A percentile compares a stretch with the other conserved stretches of the same genome.
These are phyloP conservation scores for Sciaenops ocellatus DNA, from an alignment of 2,797 vertebrate genomes.

Conservation along the genomic window DNA sequence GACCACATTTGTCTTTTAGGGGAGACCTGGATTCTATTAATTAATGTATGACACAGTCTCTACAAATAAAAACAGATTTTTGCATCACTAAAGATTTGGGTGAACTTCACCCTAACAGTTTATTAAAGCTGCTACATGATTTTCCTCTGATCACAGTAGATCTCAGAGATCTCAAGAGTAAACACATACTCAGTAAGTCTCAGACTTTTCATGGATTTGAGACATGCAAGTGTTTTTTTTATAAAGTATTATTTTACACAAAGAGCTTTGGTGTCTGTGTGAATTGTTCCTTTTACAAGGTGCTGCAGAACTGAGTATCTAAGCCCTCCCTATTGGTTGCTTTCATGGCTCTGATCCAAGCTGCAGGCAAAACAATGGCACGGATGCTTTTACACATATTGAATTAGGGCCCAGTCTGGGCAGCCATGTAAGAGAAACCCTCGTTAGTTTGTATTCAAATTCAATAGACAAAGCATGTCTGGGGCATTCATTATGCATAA, in stretches of 20 bases:
- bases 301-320: constrained; percentile 58
- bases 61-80: not conserved
- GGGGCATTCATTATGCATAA: constrained; percentile 83
- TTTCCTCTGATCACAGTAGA: not conserved
- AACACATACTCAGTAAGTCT: not conserved
- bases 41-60: not conserved
- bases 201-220: constrained; percentile 18
- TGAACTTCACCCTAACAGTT: not conserved
- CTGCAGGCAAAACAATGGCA: constrained; percentile 65
- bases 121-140: not conserved
- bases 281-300: constrained; percentile 51
- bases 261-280: constrained; percentile 22
- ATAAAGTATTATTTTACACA: not conserved
- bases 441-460: constrained; percentile 82
- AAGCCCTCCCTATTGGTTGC: constrained; percentile 38
- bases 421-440: constrained; percentile 76
- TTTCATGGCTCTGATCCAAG: constrained; percentile 73
- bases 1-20: constrained; percentile 8
- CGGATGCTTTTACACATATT: constrained; percentile 76
- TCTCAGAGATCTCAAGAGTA: not conserved
- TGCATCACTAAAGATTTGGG: not conserved
- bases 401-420: constrained; percentile 67
- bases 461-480: constrained; percentile 80
- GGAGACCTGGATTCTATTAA: not conserved
- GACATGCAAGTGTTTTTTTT: not conserved